Evolutionary conservation across 1,140 invertebrate species (phyloP), one percentile per base, ranked within the genome.

Genomic region (Saccostrea cuccullata): DNA sequence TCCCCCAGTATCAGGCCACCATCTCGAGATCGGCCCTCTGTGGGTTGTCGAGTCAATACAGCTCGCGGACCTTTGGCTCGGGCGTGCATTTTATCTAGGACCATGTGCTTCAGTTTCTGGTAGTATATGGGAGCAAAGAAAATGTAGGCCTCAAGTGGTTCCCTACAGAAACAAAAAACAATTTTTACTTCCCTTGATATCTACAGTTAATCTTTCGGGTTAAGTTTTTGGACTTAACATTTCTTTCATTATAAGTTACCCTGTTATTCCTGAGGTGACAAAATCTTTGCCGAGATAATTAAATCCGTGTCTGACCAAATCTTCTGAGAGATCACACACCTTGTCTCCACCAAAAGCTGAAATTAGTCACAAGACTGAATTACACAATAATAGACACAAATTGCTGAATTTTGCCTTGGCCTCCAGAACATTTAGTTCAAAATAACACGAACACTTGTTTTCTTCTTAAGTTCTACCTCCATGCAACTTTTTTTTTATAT

Each of bases 221-320:
- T 3, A 47, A 47, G 9, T 6, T 8, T 47, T 47, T 47, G 1
- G 47, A 47, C 5, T 6, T 47, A 47, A 47, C 15, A 77, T 13
- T 77, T 40, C 2, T 0, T 20, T n/a, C 17, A 83, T 47, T 73
- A 12, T 2, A 85, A 36, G 91, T 89, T 90, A 95, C 83, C 99
- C 99, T 36, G 98, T 99, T 12, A 99, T 97, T 11, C 99, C 99
- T 15, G 98, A 99, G 92, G 99, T 99, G 92, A 99, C 97, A 87
- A 98, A 97, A 95, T 99, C 99, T 96, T 99, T 99, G n/a, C 99
- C 99, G 91, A 99, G 96, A 93, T 99, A 99, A 95, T 99, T 99
- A 93, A 95, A 70, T 36, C 30, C 30, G 2, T 36, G 30, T 36
- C 30, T 36, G 30, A 36, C 30, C 30, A 36, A 36, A 36, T 95